A percentile compares a stretch with the other conserved stretches of the same genome.
phyloP scores from a whole-genome alignment of 2,113 vertebrate species.

The Salvator merianae region DNA sequence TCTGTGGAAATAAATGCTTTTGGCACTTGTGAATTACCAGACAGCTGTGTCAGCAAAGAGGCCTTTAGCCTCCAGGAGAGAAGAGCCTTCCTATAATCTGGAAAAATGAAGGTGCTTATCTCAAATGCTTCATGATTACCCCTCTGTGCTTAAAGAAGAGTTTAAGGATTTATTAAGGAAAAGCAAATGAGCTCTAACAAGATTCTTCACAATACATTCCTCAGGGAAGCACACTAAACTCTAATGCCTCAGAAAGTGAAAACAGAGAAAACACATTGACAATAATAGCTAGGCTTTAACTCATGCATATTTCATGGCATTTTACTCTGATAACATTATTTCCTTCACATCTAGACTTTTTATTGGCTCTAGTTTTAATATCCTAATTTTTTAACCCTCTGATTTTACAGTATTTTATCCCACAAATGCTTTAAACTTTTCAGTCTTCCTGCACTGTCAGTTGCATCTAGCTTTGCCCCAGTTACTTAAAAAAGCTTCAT shows the following conservation, averaged over 20 bases:
- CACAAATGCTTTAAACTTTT: not conserved
- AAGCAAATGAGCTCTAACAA: not conserved
- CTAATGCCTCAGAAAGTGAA: not conserved
- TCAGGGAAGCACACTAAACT: accelerated
- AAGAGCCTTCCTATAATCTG: not conserved
- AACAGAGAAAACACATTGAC: accelerated
- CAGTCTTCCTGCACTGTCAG: not conserved
- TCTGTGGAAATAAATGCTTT: not conserved
- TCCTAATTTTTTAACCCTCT: not conserved
- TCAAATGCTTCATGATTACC: not conserved
- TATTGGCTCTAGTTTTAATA: not conserved
- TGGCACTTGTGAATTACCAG: not conserved
- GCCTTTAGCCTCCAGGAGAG: not conserved
- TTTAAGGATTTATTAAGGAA: not conserved
- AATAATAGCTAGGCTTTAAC: accelerated
- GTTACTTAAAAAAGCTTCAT: not conserved
- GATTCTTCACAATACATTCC: not conserved
- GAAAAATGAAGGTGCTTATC: not conserved
- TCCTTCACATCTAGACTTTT: not conserved
- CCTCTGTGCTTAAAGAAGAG: not conserved
- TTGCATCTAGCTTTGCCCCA: too few relatives aligned
- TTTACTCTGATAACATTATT: not conserved
- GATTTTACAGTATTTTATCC: not conserved
- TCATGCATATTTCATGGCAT: not conserved
- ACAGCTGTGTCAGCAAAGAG: not conserved